Conservation (phyloP, 2,113 vertebrate species). For the Hippolais icterina region DNA sequence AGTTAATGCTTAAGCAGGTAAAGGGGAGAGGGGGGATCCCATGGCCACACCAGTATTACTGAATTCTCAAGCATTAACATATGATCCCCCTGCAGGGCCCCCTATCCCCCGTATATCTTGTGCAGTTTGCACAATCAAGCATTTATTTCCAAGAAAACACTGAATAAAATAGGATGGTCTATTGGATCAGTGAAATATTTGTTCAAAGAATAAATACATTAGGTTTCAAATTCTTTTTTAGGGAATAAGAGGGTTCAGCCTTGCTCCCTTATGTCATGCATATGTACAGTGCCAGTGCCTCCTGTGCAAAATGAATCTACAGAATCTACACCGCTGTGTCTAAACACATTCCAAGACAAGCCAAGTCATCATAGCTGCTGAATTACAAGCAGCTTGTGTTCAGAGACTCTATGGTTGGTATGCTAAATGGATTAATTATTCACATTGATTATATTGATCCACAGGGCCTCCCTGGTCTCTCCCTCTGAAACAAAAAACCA, state of each 20-base stretch:
- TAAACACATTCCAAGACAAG: neutral
- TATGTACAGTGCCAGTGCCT: neutral
- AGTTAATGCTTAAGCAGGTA: neutral
- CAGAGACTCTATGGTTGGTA: neutral
- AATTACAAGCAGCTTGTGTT: neutral
- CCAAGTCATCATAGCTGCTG: neutral
- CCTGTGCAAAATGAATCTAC: neutral
- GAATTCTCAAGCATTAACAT: neutral
- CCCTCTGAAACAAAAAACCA: neutral
- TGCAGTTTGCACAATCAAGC: neutral
- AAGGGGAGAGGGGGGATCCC: accelerated
- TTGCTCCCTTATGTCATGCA: neutral
- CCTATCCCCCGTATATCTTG: neutral
- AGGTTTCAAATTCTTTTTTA: neutral
- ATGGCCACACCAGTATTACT: neutral
- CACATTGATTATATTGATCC: neutral
- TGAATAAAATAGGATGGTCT: neutral
- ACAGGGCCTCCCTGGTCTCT: neutral
- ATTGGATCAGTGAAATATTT: neutral
- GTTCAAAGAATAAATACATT: neutral
- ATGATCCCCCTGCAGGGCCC: neutral
- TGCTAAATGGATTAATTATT: conserved; percentile 15
- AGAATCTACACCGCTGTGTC: neutral
- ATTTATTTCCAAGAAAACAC: neutral
- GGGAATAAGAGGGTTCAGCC: neutral